Percentiles rank a stretch among this genome's conserved stretches.
Evolutionary conservation across 92 coral and sea anemone species (phyloP).

Genomic region (Scolanthus callimorphus): DNA sequence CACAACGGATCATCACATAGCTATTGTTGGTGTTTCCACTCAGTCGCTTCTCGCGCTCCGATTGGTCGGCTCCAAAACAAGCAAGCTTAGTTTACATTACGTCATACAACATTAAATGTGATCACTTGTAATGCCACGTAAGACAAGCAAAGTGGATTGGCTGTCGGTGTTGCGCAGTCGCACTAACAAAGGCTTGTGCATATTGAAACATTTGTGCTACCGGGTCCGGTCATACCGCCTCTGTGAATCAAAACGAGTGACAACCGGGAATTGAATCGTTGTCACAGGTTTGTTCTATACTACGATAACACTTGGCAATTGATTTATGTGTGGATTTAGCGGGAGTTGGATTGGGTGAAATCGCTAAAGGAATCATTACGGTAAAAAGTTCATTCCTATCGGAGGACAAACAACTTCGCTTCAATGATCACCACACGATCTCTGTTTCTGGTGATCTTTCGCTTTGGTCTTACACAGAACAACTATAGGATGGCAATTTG

Average conservation of each 20-base stretch:
- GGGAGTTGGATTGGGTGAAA: too few relatives aligned
- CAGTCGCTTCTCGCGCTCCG: constrained; percentile 65
- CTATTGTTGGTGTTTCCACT: constrained; percentile 87
- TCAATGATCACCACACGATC: too few relatives aligned
- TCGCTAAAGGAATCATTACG: too few relatives aligned
- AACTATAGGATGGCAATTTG: too few relatives aligned
- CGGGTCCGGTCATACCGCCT: constrained; percentile 72
- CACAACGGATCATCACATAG: constrained; percentile 90
- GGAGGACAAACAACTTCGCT: too few relatives aligned
- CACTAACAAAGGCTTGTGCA: constrained; percentile 50
- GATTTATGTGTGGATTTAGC: constrained; percentile 12
- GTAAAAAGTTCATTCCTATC: too few relatives aligned
- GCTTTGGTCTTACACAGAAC: too few relatives aligned
- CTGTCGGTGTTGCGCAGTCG: constrained; percentile 68
- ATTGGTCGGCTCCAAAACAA: constrained; percentile 70
- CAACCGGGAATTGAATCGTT: constrained; percentile 66
- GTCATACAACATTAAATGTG: constrained; percentile 93
- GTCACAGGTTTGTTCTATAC: constrained; percentile 85
- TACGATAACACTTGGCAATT: constrained; percentile 43
- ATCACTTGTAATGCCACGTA: constrained; percentile 98
- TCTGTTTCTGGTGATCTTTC: too few relatives aligned
- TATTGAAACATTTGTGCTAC: constrained; percentile 85
- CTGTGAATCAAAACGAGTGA: constrained; percentile 49
- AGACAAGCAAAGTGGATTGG: constrained; percentile 91
- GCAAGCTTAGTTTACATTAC: constrained; percentile 93